Base-by-base conservation (phyloP, 2,113 vertebrate species). In the Oriolus oriolus region DNA sequence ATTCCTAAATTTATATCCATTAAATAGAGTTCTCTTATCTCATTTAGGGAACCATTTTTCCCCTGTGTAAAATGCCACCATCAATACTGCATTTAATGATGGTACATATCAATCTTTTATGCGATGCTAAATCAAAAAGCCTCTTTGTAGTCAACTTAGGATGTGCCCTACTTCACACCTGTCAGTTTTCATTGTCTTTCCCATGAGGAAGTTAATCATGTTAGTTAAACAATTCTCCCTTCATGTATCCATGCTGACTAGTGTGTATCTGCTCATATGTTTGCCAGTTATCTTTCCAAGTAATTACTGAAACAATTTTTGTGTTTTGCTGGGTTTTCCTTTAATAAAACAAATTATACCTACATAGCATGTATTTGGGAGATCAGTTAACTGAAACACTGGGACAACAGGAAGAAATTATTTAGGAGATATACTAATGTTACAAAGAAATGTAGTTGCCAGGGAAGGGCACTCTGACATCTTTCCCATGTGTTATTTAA, bases 111-210 rank as follows among this genome's bases (percentile, higher is more conserved):
- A 90, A 81, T 95, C 61, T 95, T 94, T 87, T 42, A 45, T 93
- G 87, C 61, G 61, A 69, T 85, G 42, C 52, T 91, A 81, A 92
- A 87, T 91, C 59, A 87, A 79, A 90, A 93, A 82, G 21, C 61
- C n/a, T 87, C 74, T 84, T 79, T 52, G 7, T 87, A 76, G 84
- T 81, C 52, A 73, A 28, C 37, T 87, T 84, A 4, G 1, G 33
- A 71, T 81, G 31, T 80, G 42, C 91, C 45, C 41, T 85, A 7
- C 81, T 95, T 96, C 81, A 80, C 78, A 91, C 63, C 75, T 94
- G 93, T 94, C 90, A 56, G 71, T 85, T 96, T 94, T 95, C 75
- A 94, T 94, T 94, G 69, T 83, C 57, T 96, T 96, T 91, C 39
- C 41, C 33, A 56, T 65, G 35, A 89, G 65, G 74, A 91, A 93